Evolutionary conservation across 2,797 vertebrate genomes (phyloP), one percentile per base, ranked within the genome.

Genomic region (Pseudomugil gertrudae): DNA sequence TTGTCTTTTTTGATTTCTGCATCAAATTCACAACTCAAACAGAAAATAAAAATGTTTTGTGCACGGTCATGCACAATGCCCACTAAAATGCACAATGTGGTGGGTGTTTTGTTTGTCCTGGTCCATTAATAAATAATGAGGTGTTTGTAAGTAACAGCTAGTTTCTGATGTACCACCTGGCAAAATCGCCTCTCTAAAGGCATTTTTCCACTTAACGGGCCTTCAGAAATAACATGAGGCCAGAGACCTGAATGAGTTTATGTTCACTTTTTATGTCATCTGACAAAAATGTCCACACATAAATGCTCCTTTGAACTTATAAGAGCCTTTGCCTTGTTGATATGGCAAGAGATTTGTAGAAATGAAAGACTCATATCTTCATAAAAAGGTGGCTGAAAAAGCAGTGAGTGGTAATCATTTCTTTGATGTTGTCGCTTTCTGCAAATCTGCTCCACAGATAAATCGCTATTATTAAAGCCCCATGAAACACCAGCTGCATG

Each of bases 401-500:
- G 33, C n/a, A n/a, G n/a, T 63, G 50, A 65, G 29, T 47, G 23
- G 14, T 33, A 63, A 56, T 72, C 5, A 62, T 59, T 9, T 17
- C 29, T 81, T 69, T 53, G 33, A 78, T 73, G 56, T 55, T 23
- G 21, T 48, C 80, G 36, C 19, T 35, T 9, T 9, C 17, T 56
- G 48, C 24, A 64, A 74, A 78, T 45, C 29, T 62, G 61, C 62
- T 57, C 55, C 48, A 30, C 54, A 65, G 24, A 77, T 72, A 78
- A 81, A 81, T 78, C 71, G 19, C 56, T 52, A 70, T 66, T 23
- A 73, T 73, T 72, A 63, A 79, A 85, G 72, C 72, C 61, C 29
- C 67, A 69, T 73, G 72, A 82, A 80, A 72, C 69, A 47, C 50
- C 72, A 79, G 76, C 84, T 81, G 84, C 77, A 74, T 24, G 57